Base-by-base conservation (phyloP, 2,113 vertebrate genomes). In the Podiceps cristatus region DNA sequence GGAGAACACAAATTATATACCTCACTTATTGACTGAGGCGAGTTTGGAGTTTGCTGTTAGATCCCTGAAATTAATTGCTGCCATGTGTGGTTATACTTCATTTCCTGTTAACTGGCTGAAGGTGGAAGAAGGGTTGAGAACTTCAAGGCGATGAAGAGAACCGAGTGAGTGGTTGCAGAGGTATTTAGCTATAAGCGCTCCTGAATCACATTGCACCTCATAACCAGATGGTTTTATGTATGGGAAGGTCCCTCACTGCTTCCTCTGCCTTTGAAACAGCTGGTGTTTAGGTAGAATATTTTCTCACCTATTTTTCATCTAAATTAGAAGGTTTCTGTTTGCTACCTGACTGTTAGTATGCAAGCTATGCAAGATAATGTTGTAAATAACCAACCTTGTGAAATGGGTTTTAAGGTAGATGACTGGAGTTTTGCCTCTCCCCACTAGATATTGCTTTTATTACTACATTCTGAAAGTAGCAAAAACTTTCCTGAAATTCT, bases 1-100 rank as follows among this genome's bases (percentile, higher is more conserved):
- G 31, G 49, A 59, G 44, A 89, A 45, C 2, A 7, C 44, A 72
- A 83, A 45, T 80, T 58, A 35, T 8, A 35, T 44, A 45, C 40
- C 24, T 87, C 1, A 0, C 42, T 63, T 40, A 12, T 27, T 87
- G 53, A 29, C 59, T 73, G 28, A 40, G 87, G 22, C 0, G 1
- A 40, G 23, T 49, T 64, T 72, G 52, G 18, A 62, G 29, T 42
- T 90, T 53, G 10, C 59, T 63, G 6, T 44, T 75, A 63, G 64
- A 64, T 3, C 28, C 5, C 33, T 55, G 50, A 35, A 14, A 29
- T 72, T 31, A 53, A 28, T 15, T 63, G 37, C 49, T 91, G 56
- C 40, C 22, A 22, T 7, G 18, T 42, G 7, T 56, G 8, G 13
- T 59, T 79, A 25, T 33, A 24, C 23, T 67, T 2, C 1, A 7